phyloP scores from a whole-genome alignment of 2,113 vertebrate genomes.

The Fukomys damarensis region DNA sequence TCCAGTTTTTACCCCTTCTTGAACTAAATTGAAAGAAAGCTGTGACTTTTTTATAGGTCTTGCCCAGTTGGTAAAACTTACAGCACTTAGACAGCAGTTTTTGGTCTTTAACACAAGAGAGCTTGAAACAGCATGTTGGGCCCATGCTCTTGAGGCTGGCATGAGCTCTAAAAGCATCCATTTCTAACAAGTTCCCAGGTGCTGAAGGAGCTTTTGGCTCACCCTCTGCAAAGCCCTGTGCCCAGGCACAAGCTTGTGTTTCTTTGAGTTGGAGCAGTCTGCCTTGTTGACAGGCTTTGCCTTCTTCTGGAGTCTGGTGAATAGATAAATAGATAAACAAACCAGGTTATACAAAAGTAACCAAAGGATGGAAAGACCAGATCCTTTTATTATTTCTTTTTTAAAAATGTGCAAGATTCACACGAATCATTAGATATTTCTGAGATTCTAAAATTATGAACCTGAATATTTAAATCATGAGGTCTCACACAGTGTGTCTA shows the following conservation, averaged over 20 bases:
- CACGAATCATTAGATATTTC: background rate
- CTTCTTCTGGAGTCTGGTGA: background rate
- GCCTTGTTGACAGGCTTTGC: background rate
- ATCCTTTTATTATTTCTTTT: background rate
- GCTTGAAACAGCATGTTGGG: background rate
- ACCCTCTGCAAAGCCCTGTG: background rate
- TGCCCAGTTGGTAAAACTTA: background rate
- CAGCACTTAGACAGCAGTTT: background rate
- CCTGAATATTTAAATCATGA: background rate
- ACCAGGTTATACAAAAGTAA: background rate
- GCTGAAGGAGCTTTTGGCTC: background rate
- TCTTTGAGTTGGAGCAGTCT: background rate
- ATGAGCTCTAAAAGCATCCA: background rate
- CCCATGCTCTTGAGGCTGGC: background rate
- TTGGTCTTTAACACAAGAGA: background rate
- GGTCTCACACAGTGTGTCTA: background rate
- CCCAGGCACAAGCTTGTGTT: background rate
- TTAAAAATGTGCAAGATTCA: background rate
- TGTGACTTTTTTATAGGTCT: too few species aligned
- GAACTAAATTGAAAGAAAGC: background rate
- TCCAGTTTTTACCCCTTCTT: background rate
- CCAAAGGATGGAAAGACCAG: background rate
- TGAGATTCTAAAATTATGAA: background rate
- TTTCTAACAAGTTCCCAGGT: background rate
- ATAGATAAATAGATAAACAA: background rate